These are phyloP conservation scores for Melanotus villosus DNA, from an alignment of 2,888 invertebrate genomes.

Conservation along the genomic window DNA sequence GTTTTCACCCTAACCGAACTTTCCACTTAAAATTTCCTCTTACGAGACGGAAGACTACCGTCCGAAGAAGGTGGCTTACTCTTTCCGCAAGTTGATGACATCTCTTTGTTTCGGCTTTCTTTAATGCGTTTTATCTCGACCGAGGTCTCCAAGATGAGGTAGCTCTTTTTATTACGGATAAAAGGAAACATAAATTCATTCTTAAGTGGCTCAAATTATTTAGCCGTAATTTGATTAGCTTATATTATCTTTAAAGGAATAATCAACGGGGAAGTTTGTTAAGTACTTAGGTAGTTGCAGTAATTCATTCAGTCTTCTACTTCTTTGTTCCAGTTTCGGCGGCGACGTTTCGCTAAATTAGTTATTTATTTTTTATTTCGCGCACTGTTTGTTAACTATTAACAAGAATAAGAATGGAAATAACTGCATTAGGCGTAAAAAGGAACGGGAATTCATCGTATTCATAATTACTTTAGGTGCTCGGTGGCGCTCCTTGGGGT, in stretches of 20 bases:
- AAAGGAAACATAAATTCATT: constrained; percentile 62
- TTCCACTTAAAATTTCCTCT: constrained; percentile 65
- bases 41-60: constrained; percentile 52
- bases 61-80: constrained; percentile 58
- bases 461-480: constrained; percentile 66
- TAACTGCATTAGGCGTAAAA: constrained; percentile 64
- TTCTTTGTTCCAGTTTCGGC: constrained; percentile 41
- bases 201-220: constrained; percentile 61
- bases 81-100: constrained; percentile 62
- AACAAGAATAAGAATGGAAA: constrained; percentile 56
- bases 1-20: constrained; percentile 60
- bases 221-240: constrained; percentile 59
- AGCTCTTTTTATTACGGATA: constrained; percentile 59
- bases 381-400: constrained; percentile 50
- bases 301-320: constrained; percentile 44
- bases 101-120: constrained; percentile 65
- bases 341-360: constrained; percentile 40
- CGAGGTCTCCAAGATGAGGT: constrained; percentile 55
- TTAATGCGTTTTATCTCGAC: constrained; percentile 60
- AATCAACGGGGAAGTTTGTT: constrained; percentile 50
- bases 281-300: constrained; percentile 42
- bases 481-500: constrained; percentile 60
- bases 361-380: constrained; percentile 44
- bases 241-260: constrained; percentile 52
- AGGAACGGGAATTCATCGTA: constrained; percentile 65